Evolutionary conservation across 2,797 vertebrate genomes (phyloP).

Genomic region (Sebastiscus tertius): DNA sequence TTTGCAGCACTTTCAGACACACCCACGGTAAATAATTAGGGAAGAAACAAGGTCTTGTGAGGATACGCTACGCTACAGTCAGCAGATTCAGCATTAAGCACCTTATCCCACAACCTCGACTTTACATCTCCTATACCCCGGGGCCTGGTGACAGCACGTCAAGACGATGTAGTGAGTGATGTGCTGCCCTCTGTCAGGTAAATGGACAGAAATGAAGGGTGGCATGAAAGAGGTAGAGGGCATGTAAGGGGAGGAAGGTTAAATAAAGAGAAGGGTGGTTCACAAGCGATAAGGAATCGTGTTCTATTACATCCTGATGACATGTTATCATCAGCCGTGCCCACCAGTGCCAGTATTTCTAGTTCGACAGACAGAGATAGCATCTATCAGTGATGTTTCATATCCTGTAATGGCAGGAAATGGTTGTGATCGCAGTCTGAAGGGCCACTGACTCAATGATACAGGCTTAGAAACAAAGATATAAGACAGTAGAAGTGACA

Average conservation of each 20-base stretch:
- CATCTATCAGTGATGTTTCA: constrained; percentile 25
- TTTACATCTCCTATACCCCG: constrained; percentile 8
- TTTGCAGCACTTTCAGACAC: constrained; percentile 49
- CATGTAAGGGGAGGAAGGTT: neutral
- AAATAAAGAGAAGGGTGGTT: constrained; percentile 42
- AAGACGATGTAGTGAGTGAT: constrained; percentile 55
- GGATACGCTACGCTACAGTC: constrained; percentile 13
- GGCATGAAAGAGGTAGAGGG: constrained; percentile 29
- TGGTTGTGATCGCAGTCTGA: neutral
- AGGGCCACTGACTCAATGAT: neutral
- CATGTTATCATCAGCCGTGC: constrained; percentile 23
- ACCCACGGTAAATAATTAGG: constrained; percentile 60
- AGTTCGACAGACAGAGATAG: constrained; percentile 6
- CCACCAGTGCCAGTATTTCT: constrained; percentile 19
- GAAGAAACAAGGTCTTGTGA: constrained; percentile 21
- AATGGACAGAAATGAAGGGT: constrained; percentile 32
- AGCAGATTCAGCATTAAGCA: constrained; percentile 30
- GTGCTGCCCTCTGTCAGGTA: constrained; percentile 37
- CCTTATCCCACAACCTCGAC: neutral
- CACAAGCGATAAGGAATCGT: constrained; percentile 54
- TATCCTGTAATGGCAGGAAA: constrained; percentile 25
- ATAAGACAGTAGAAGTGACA: no score
- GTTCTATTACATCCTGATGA: constrained; percentile 36
- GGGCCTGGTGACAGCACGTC: constrained; percentile 42
- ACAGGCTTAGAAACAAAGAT: neutral